A percentile compares a stretch with the other conserved stretches of the same genome.
phyloP scores from a whole-genome alignment of 2,888 invertebrate species.

The Heliconius sara region DNA sequence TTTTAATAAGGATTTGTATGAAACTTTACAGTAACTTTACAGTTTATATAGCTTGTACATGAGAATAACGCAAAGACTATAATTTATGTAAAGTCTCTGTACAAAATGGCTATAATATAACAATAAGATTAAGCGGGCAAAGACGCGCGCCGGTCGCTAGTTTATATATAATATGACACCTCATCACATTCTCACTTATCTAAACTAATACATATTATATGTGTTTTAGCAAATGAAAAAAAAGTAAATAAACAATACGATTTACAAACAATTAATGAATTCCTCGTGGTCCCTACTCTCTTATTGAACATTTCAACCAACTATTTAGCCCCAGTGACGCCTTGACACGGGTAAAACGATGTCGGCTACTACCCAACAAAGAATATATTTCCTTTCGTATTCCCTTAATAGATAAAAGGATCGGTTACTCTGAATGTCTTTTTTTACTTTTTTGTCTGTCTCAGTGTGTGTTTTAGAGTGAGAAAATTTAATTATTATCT shows the following conservation, averaged over 20 bases:
- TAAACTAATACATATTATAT: background rate
- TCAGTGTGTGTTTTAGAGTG: background rate
- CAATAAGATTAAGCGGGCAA: too few relatives aligned
- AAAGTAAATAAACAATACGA: constrained; percentile 15
- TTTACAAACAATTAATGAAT: constrained; percentile 32
- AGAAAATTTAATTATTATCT: background rate
- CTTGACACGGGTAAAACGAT: constrained; percentile 40
- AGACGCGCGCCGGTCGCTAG: too few relatives aligned
- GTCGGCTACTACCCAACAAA: constrained; percentile 31
- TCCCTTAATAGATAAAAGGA: constrained; percentile 19
- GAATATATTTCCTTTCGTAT: constrained; percentile 24
- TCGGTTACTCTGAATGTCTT: background rate
- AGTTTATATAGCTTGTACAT: too few relatives aligned
- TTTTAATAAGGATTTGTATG: too few relatives aligned
- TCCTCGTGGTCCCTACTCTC: constrained; percentile 28
- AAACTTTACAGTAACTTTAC: too few relatives aligned
- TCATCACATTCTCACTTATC: background rate
- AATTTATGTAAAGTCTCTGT: too few relatives aligned
- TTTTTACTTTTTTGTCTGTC: background rate
- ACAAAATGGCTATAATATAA: too few relatives aligned
- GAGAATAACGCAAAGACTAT: too few relatives aligned
- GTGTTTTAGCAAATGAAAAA: background rate
- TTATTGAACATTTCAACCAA: constrained; percentile 37
- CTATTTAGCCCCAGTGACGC: constrained; percentile 32
- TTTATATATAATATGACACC: background rate